These are phyloP conservation scores for Tenthredo distinguenda DNA, from an alignment of 2,888 invertebrate genomes.

Conservation along the genomic window DNA sequence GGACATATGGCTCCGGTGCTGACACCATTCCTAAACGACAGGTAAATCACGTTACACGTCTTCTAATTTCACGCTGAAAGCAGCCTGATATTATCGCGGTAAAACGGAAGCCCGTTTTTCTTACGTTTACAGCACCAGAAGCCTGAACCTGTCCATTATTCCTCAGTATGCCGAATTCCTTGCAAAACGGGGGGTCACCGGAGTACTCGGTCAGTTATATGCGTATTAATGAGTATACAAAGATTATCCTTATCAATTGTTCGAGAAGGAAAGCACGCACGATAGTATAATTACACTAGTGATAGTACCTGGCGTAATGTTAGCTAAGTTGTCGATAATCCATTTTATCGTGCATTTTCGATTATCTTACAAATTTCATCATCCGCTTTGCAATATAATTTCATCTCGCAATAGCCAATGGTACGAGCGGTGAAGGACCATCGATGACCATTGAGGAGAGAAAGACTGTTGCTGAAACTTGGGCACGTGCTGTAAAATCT, in stretches of 20 bases:
- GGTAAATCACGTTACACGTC: conserved; percentile 72
- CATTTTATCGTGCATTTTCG: neutral
- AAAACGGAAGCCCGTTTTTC: neutral
- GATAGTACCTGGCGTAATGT: neutral
- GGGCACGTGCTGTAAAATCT: conserved; percentile 81
- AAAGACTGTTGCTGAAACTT: conserved; percentile 83
- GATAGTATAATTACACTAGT: neutral
- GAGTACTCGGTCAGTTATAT: conserved; percentile 83
- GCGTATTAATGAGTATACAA: conserved; percentile 38
- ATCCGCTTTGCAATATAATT: neutral
- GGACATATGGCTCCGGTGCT: conserved; percentile 87
- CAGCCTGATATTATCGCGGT: neutral
- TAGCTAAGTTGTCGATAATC: neutral
- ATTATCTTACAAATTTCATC: neutral
- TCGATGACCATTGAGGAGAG: conserved; percentile 85
- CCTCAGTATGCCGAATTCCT: conserved; percentile 85
- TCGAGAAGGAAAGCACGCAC: neutral
- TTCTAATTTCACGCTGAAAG: conserved; percentile 4
- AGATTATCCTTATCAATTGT: conserved; percentile 3
- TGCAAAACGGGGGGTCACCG: conserved; percentile 82
- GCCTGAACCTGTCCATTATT: conserved; percentile 77
- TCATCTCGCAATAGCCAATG: conserved; percentile 83
- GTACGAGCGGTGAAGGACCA: conserved; percentile 89
- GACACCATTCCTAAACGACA: conserved; percentile 83
- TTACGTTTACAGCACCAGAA: conserved; percentile 45